Evolutionary conservation across 1,140 invertebrate genomes (phyloP).

Genomic region (Sycophaga agraensis): DNA sequence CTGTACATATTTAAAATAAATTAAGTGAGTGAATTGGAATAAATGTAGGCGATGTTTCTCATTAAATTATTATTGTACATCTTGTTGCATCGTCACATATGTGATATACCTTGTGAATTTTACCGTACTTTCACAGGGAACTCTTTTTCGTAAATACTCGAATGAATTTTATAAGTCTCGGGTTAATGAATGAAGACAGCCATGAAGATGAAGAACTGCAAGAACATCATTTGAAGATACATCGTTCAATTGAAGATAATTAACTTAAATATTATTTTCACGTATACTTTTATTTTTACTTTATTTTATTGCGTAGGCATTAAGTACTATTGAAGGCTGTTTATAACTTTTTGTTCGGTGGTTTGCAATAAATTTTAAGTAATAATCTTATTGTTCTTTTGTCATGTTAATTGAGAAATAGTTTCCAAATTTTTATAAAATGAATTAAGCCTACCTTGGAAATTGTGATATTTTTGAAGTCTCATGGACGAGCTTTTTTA

Average conservation of each 20-base stretch:
- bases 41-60: too few relatives aligned
- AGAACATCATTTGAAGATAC: not conserved
- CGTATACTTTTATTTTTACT: not conserved
- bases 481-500: not conserved
- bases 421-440: not conserved
- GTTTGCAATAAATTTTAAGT: slow-evolving; percentile 1
- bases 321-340: slow-evolving; percentile 9
- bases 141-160: slow-evolving; percentile 7
- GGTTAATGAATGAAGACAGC: not conserved
- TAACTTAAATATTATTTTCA: not conserved
- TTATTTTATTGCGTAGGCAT: slow-evolving; percentile 3
- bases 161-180: not conserved
- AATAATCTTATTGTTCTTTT: slow-evolving; percentile 5
- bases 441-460: not conserved
- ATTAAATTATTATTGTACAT: too few relatives aligned
- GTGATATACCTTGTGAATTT: not conserved
- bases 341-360: slow-evolving; percentile 5
- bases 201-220: not conserved
- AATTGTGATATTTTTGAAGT: slow-evolving; percentile 20
- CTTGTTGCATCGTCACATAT: too few relatives aligned
- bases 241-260: not conserved
- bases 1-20: too few relatives aligned
- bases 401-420: slow-evolving; percentile 19
- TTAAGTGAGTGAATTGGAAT: too few relatives aligned
- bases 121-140: not conserved